These are phyloP conservation scores for Uloborus plumipes DNA, from an alignment of 2,888 invertebrate genomes.

Conservation along the genomic window DNA sequence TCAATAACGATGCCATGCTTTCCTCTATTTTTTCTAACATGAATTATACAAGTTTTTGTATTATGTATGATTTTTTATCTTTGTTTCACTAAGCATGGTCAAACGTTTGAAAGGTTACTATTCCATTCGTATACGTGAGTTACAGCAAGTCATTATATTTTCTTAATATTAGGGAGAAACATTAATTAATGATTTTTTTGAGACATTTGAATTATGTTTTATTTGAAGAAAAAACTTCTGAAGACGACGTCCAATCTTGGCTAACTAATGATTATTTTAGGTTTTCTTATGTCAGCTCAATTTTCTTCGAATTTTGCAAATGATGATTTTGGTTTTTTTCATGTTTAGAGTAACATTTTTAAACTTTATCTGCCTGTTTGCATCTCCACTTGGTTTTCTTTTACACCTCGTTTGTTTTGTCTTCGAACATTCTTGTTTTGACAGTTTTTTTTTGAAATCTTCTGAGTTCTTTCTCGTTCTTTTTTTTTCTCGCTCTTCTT, in stretches of 20 bases:
- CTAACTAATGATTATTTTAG: neutral
- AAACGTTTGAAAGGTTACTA: no score
- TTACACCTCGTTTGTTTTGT: slow-evolving; percentile 7
- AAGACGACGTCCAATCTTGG: slow-evolving; percentile 14
- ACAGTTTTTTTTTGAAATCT: neutral
- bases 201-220: no score
- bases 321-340: slow-evolving; percentile 7
- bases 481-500: neutral
- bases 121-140: no score
- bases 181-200: no score
- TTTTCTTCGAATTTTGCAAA: slow-evolving; percentile 2
- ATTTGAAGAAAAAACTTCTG: neutral
- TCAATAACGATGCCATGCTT: no score
- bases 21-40: no score
- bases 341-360: slow-evolving; percentile 10
- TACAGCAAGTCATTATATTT: no score
- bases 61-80: no score
- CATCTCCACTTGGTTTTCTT: slow-evolving; percentile 15
- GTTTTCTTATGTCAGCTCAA: neutral
- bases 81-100: no score
- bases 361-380: neutral
- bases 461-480: slow-evolving; percentile 5
- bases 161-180: no score
- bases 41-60: no score
- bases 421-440: slow-evolving; percentile 6